A percentile compares a stretch with the other conserved stretches of the same genome.
Conservation (phyloP, 2,113 vertebrate species). For the Morone chrysops region DNA sequence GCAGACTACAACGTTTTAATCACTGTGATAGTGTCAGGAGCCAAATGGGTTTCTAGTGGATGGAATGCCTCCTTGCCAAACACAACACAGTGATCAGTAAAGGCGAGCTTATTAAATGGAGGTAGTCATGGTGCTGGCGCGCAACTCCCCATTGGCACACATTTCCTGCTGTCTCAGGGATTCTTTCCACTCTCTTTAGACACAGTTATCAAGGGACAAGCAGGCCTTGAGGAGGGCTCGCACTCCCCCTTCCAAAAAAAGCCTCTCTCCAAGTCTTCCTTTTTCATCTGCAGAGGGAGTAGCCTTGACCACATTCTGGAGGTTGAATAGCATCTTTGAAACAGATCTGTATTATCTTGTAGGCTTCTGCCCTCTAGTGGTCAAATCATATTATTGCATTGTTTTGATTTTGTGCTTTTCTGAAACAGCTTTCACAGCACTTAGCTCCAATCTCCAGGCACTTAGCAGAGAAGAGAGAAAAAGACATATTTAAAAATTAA, state of each 20-base stretch:
- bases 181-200: conserved; percentile 82
- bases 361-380: conserved; percentile 76
- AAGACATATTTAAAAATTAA: neutral
- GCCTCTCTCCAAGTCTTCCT: conserved; percentile 58
- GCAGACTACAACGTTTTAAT: conserved; percentile 57
- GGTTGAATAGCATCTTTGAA: conserved; percentile 69
- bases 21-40: conserved; percentile 58
- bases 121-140: conserved; percentile 68
- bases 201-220: conserved; percentile 77
- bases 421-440: neutral
- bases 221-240: conserved; percentile 71
- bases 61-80: conserved; percentile 65
- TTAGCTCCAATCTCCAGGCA: neutral
- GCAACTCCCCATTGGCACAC: conserved; percentile 73
- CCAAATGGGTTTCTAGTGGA: conserved; percentile 66
- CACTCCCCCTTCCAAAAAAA: conserved; percentile 54
- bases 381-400: conserved; percentile 3
- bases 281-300: conserved; percentile 80
- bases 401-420: conserved; percentile 2
- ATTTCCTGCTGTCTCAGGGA: conserved; percentile 79
- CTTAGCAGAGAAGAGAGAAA: neutral
- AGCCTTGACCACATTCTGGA: conserved; percentile 78
- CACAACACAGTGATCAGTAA: conserved; percentile 66
- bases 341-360: conserved; percentile 47
- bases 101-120: conserved; percentile 70